phyloP scores from a whole-genome alignment of 2,888 invertebrate species.

The Euzetes globulus region DNA sequence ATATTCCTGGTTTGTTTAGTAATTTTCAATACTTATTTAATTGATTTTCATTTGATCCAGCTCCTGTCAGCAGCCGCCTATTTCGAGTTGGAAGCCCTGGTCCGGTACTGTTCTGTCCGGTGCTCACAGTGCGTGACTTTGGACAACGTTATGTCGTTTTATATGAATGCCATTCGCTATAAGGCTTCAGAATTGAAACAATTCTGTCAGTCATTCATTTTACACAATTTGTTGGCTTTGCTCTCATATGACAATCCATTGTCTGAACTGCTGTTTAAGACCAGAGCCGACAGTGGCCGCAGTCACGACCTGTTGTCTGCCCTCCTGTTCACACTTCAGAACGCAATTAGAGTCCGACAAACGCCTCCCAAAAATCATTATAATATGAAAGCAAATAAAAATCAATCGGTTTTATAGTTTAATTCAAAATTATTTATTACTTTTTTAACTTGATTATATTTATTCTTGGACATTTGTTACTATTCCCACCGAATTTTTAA shows the following conservation, averaged over 20 bases:
- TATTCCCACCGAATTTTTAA: no score
- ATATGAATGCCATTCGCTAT: constrained; percentile 87
- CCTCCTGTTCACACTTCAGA: constrained; percentile 68
- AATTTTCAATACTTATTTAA: background rate
- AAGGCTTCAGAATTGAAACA: constrained; percentile 76
- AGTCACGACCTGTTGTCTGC: constrained; percentile 82
- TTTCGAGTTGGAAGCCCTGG: constrained; percentile 75
- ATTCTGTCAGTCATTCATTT: constrained; percentile 79
- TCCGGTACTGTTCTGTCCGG: constrained; percentile 74
- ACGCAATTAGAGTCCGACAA: constrained; percentile 50
- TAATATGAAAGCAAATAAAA: background rate
- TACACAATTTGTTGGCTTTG: constrained; percentile 90
- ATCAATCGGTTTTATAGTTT: background rate
- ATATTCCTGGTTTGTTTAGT: constrained; percentile 67
- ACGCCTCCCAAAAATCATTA: background rate
- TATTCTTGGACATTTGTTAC: no score
- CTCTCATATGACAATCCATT: constrained; percentile 84
- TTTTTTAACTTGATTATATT: no score
- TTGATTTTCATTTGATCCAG: constrained; percentile 34
- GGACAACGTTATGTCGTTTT: constrained; percentile 83
- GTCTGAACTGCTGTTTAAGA: constrained; percentile 75
- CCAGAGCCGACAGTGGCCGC: constrained; percentile 60
- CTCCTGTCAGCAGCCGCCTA: constrained; percentile 85
- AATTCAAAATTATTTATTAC: background rate
- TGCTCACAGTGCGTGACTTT: constrained; percentile 75